Evolutionary conservation across 2,888 invertebrate genomes (phyloP), one percentile per base, ranked within the genome.

Genomic region (Isoperla grammatica): DNA sequence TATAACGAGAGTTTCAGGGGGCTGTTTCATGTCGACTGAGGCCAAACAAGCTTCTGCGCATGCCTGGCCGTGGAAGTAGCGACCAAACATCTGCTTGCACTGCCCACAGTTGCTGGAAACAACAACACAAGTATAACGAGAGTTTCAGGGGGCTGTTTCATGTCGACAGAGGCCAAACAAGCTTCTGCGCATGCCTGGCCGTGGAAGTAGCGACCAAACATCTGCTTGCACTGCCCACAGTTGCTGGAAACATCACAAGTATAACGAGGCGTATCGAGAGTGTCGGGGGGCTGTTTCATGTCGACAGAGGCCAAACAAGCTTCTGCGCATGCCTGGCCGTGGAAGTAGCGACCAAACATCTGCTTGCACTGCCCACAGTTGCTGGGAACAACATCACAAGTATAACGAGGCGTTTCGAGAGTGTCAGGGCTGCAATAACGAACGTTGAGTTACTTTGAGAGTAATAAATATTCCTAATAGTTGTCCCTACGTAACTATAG

Each of bases 321-420:
- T 61, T 78, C 77, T 17, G 76, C 78, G 65, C 78, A 78, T 17
- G 71, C 71, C 65, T 73, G 72, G 35, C 77, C 78, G 64, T 74
- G 71, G 68, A 78, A 78, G 66, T 76, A 77, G n/a, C 72, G 73
- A 1, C 78, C 78, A 65, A 74, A 77, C 75, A 78, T 77, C 67
- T 76, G 72, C 67, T 78, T 77, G 66, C 78, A 78, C 64, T 77
- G 77, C 2, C 76, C 76, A 64, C 78, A 78, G 65, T 77, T 78
- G 29, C 61, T 61, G 50, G 15, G 40, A 56, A 46, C 11, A 15
- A 48, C n/a, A n/a, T n/a, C n/a, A n/a, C n/a, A n/a, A n/a, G n/a
- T n/a, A n/a, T n/a, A n/a, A n/a, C n/a, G n/a, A n/a, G n/a, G n/a
- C n/a, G n/a, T n/a, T n/a, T n/a, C n/a, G n/a, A n/a, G n/a, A n/a